phyloP scores from a whole-genome alignment of 2,888 invertebrate genomes.

The Perithous albicinctus region DNA sequence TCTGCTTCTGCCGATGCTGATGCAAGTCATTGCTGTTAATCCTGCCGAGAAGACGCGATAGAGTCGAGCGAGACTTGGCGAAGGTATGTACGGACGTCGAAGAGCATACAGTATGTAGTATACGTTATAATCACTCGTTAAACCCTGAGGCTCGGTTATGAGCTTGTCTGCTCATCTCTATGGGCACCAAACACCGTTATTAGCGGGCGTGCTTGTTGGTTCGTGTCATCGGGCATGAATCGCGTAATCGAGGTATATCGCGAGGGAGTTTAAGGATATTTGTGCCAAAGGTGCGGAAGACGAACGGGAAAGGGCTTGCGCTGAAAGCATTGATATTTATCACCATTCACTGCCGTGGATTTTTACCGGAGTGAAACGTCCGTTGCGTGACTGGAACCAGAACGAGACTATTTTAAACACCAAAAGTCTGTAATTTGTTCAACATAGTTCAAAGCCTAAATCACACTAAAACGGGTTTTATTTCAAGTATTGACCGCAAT shows the following conservation, averaged over 20 bases:
- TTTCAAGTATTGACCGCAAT: too few relatives aligned
- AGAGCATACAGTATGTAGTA: constrained; percentile 17
- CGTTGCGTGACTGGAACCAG: too few relatives aligned
- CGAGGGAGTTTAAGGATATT: constrained; percentile 5
- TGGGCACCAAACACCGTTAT: constrained; percentile 56
- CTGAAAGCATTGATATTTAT: not conserved
- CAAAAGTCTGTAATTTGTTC: too few relatives aligned
- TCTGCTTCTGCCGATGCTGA: constrained; percentile 12
- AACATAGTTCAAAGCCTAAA: too few relatives aligned
- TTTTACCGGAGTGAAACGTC: too few relatives aligned
- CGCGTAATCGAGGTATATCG: constrained; percentile 39
- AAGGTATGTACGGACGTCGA: not conserved
- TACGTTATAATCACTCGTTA: constrained; percentile 51
- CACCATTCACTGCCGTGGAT: too few relatives aligned
- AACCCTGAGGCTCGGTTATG: constrained; percentile 47
- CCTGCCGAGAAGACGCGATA: constrained; percentile 36
- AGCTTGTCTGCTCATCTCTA: constrained; percentile 46
- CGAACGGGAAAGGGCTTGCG: not conserved
- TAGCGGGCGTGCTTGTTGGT: constrained; percentile 60
- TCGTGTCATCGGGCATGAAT: constrained; percentile 57
- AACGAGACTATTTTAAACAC: too few relatives aligned
- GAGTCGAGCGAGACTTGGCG: not conserved
- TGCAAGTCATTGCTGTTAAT: constrained; percentile 64
- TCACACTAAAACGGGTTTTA: too few relatives aligned
- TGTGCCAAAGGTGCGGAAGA: not conserved